Percentiles rank a stretch among this genome's conserved stretches.
phyloP scores from a whole-genome alignment of 2,113 vertebrate genomes.

The Sapayoa aenigma region DNA sequence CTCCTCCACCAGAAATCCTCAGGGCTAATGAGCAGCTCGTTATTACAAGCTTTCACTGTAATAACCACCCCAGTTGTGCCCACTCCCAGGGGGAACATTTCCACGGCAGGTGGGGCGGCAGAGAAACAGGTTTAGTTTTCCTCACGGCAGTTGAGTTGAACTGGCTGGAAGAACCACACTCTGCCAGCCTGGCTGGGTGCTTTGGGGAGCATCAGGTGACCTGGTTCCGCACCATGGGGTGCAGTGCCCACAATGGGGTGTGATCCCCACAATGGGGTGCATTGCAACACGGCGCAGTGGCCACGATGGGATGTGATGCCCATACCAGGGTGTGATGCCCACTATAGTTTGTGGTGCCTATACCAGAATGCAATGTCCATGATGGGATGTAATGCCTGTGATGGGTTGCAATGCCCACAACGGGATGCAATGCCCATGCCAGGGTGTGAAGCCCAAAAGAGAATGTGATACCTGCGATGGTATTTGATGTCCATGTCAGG shows the following conservation, averaged over 20 bases:
- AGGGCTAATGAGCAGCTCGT: not conserved
- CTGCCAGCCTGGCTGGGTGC: not conserved
- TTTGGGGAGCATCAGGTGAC: not conserved
- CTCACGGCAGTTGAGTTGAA: not conserved
- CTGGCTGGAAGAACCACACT: not conserved
- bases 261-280: not conserved
- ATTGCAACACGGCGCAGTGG: not conserved
- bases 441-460: too few relatives aligned
- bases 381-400: not conserved
- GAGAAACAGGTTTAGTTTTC: slow-evolving; percentile 7
- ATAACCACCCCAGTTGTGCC: not conserved
- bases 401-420: not conserved
- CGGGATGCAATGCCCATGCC: too few relatives aligned
- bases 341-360: not conserved
- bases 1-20: not conserved
- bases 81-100: not conserved
- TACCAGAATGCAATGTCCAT: rapidly evolving
- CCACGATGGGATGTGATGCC: rapidly evolving
- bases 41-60: not conserved
- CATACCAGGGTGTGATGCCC: rapidly evolving
- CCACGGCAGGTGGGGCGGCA: rapidly evolving
- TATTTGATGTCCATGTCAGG: not conserved
- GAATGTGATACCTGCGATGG: not conserved
- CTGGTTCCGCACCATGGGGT: not conserved
- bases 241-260: too few relatives aligned